A percentile compares a stretch with the other conserved stretches of the same genome.
Conservation (phyloP, 1,140 invertebrate species). For the Protaetia brevitarsis region DNA sequence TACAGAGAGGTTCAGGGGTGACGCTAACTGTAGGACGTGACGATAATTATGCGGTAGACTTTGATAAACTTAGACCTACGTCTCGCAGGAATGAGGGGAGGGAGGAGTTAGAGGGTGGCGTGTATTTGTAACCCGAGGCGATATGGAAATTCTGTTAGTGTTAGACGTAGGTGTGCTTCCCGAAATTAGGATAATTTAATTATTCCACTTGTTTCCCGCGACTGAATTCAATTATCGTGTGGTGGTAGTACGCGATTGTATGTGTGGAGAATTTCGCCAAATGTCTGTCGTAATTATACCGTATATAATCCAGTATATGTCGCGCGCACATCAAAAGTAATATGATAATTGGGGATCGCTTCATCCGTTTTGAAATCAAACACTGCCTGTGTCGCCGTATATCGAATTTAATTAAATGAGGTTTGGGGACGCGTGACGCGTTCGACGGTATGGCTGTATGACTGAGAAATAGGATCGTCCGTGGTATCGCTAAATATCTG, state of each 20-base stretch:
- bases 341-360: slow-evolving; percentile 15
- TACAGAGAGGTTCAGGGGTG: too few relatives aligned
- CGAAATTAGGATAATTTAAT: slow-evolving; percentile 23
- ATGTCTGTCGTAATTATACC: too few relatives aligned
- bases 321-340: slow-evolving; percentile 6
- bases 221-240: slow-evolving; percentile 16
- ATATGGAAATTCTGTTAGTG: slow-evolving; percentile 22
- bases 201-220: slow-evolving; percentile 18
- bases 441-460: neutral
- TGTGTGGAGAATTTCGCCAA: neutral
- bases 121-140: slow-evolving; percentile 10
- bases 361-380: slow-evolving; percentile 12
- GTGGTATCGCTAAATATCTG: too few relatives aligned
- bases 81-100: too few relatives aligned
- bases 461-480: neutral
- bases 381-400: neutral
- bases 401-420: slow-evolving; percentile 4
- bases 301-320: too few relatives aligned
- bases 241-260: neutral
- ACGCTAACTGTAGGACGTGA: too few relatives aligned
- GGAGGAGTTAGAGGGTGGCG: neutral
- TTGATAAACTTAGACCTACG: slow-evolving; percentile 19
- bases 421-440: neutral
- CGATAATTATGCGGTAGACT: slow-evolving; percentile 22
- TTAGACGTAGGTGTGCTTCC: slow-evolving; percentile 9